Evolutionary conservation across 2,113 vertebrate species (phyloP).

Genomic region (Montifringilla adamsi): DNA sequence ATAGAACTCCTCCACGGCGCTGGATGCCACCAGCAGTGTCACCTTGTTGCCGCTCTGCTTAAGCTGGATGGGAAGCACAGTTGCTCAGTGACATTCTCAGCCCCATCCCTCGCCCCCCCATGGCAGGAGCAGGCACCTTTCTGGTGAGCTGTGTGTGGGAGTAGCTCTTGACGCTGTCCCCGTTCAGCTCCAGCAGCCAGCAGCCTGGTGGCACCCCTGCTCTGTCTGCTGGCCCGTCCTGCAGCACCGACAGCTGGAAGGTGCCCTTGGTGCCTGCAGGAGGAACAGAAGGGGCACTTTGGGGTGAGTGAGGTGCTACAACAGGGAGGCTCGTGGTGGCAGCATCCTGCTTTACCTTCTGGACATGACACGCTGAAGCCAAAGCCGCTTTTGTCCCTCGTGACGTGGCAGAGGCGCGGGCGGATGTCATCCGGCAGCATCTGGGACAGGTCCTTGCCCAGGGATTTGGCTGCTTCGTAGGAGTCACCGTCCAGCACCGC

Average conservation of each 20-base stretch:
- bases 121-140: constrained; percentile 63
- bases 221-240: constrained; percentile 81
- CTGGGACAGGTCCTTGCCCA: constrained; percentile 41
- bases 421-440: constrained; percentile 51
- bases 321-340: fast-evolving
- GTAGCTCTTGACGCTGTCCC: constrained; percentile 72
- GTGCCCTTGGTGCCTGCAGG: constrained; percentile 75
- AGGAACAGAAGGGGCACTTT: not conserved
- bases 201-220: constrained; percentile 82
- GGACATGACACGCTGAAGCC: constrained; percentile 76
- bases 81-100: fast-evolving
- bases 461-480: constrained; percentile 63
- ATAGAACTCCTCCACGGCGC: constrained; percentile 78
- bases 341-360: constrained; percentile 3
- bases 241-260: constrained; percentile 76
- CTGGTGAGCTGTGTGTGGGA: constrained; percentile 69
- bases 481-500: constrained; percentile 68
- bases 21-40: constrained; percentile 84
- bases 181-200: constrained; percentile 87
- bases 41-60: constrained; percentile 76
- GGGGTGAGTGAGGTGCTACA: fast-evolving
- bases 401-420: constrained; percentile 82
- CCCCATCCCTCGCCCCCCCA: fast-evolving
- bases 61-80: constrained; percentile 64
- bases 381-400: constrained; percentile 73